Evolutionary conservation across 2,888 invertebrate species (phyloP), one percentile per base, ranked within the genome.

Genomic region (Acrobasis repandana): DNA sequence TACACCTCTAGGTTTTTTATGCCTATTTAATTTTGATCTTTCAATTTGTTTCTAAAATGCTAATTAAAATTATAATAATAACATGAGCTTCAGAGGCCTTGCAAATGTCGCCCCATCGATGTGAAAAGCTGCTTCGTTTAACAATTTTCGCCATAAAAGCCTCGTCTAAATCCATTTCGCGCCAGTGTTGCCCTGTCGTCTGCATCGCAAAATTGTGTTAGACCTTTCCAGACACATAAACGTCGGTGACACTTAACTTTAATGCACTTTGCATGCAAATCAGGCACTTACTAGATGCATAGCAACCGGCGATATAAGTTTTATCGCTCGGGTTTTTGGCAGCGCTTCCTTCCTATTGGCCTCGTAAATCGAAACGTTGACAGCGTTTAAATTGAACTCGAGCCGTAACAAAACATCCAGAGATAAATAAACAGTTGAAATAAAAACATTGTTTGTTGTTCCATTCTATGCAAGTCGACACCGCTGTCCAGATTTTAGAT

Each of bases 191-290:
- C 34, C 34, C 2, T 54, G 38, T 50, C 28, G 50, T 54, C 54
- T 54, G 54, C 54, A 18, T 4, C 34, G 54, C 9, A 10, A 54
- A 57, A 57, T 57, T 48, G 34, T 16, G 48, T 34, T 57, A 57
- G 47, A 34, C 48, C 57, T 15, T 57, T 34, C 57, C 34, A 57
- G 33, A 34, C 48, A 33, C 54, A 54, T 54, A 38, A 54, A 54
- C 38, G 54, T 54, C 38, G 18, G 38, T 54, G 54, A 54, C 36
- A 43, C 54, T 36, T 16, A 28, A 47, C 46, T 57, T 48, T 48
- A 57, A 57, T 57, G 57, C 57, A 57, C 33, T 57, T 57, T 48
- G 57, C 36, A 58, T 58, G 49, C 58, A 50, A 38, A 38, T 38
- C 15, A 50, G 33, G 15, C 14, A 36, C 28, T 59, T 43, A 38